These are phyloP conservation scores for Heterocephalus glaber DNA, from an alignment of 2,113 vertebrate species.

Conservation along the genomic window DNA sequence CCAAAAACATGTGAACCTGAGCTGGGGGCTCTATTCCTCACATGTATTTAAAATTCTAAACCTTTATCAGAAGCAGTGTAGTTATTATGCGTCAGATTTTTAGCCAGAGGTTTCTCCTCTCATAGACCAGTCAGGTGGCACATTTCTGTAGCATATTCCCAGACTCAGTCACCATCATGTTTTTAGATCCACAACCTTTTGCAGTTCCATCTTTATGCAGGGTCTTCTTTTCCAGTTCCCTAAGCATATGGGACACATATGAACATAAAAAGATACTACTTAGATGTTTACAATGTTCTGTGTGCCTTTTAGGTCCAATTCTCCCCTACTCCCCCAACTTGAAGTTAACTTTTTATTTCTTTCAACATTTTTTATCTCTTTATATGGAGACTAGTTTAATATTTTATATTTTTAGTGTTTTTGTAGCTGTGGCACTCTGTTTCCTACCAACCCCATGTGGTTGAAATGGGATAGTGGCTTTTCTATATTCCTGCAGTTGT, in stretches of 20 bases:
- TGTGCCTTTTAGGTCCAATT: not conserved
- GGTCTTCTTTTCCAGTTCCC: not conserved
- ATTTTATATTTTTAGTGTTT: not conserved
- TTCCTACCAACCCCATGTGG: not conserved
- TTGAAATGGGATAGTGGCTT: not conserved
- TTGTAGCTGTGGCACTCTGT: not conserved
- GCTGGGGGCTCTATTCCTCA: not conserved
- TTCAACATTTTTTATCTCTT: not conserved
- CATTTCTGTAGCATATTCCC: not conserved
- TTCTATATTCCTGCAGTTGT: not conserved
- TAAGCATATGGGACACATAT: accelerated
- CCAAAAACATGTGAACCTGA: not conserved
- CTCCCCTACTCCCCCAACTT: not conserved
- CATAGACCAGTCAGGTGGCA: not conserved
- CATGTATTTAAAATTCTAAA: not conserved
- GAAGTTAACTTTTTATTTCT: not conserved
- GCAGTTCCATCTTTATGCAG: not conserved
- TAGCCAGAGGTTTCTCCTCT: not conserved
- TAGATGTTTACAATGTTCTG: not conserved
- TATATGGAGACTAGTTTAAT: not conserved
- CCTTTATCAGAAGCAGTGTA: not conserved
- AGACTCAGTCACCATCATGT: not conserved
- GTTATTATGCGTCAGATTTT: not conserved
- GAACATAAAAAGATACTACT: not conserved
- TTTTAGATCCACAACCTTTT: not conserved